Evolutionary conservation across 2,888 invertebrate genomes (phyloP), one percentile per base, ranked within the genome.

Genomic region (Cyclophora punctaria): DNA sequence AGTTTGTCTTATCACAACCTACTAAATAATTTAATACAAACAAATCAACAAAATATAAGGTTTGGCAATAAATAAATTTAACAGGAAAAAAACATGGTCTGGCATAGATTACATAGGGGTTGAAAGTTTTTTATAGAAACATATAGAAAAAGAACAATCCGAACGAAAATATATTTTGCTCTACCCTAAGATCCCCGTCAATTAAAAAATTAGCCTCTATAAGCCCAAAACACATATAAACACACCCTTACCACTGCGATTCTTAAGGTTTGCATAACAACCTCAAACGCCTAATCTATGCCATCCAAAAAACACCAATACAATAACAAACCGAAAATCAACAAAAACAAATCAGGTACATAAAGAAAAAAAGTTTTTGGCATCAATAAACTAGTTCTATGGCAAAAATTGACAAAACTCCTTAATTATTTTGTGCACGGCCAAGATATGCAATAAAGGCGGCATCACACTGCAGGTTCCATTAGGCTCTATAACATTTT

Each of bases 291-390:
- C 20, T 20, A 20, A 20, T 20, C 20, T 20, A 20, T 20, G 20
- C 20, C 20, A 20, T 20, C 20, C 20, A 46, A 45, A 53, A 51
- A 41, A 43, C 45, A 48, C 34, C 41, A 46, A 50, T 45, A 35
- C 6, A 37, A 35, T 35, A 47, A 47, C 40, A 41, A 46, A 47
- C 34, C 7, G 7, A 34, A 48, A 48, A 48, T 35, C 41, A 47
- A 52, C 49, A 57, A 63, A 59, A 55, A 58, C 54, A 51, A 45
- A 62, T 62, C 64, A 71, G 72, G 67, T 67, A 69, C 65, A 53
- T 53, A 52, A 57, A 57, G 58, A 60, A 50, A n/a, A 57, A 49
- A 53, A 37, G 45, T 59, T 63, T 67, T 71, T 73, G 70, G 69
- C 59, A 67, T 63, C 44, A 49, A 52, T 60, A 67, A 66, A 63